These are phyloP conservation scores for Pissodes strobi DNA, from an alignment of 1,140 invertebrate species.

Conservation along the genomic window DNA sequence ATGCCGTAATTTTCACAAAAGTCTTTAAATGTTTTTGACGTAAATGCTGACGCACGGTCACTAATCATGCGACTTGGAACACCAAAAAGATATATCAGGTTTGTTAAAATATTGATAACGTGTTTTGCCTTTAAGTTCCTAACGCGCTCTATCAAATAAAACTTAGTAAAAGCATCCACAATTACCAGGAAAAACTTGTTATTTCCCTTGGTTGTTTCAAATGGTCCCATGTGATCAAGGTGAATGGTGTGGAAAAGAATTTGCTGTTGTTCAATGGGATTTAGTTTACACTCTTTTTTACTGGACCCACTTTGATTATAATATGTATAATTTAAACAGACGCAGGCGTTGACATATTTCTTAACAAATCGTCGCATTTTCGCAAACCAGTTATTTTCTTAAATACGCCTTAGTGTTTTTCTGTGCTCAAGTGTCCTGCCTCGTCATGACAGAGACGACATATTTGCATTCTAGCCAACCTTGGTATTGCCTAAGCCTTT, in stretches of 20 bases:
- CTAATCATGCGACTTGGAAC: no score
- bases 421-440: no score
- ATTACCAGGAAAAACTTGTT: background rate
- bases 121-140: background rate
- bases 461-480: no score
- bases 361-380: background rate
- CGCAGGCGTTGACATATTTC: no score
- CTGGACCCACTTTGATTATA: background rate
- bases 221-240: background rate
- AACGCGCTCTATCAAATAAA: background rate
- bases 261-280: no score
- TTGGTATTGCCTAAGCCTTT: background rate
- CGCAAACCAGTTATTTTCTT: no score
- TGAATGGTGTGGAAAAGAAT: background rate
- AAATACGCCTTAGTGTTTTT: background rate
- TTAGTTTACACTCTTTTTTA: background rate
- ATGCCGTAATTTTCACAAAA: no score
- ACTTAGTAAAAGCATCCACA: background rate
- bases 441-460: no score
- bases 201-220: no score
- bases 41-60: no score
- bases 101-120: no score
- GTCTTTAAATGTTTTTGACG: no score
- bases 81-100: constrained; percentile 1
- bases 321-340: background rate